These are phyloP conservation scores for Caranx melampygus DNA, from an alignment of 2,113 vertebrate species.

Conservation along the genomic window DNA sequence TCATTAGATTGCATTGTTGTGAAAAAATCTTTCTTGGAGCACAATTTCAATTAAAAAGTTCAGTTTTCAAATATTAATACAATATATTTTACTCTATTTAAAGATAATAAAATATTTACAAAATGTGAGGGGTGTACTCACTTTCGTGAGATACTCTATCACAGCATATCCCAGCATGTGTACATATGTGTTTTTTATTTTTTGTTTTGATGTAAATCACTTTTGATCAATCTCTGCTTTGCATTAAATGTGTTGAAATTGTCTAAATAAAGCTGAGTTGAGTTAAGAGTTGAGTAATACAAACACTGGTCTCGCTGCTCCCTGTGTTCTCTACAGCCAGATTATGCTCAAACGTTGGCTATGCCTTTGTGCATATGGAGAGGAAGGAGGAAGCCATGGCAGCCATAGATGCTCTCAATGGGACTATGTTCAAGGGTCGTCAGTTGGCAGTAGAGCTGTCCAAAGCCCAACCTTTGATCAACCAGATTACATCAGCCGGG, in stretches of 20 bases:
- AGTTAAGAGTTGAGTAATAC: no score
- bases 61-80: not conserved
- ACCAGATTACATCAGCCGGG: conserved; percentile 77
- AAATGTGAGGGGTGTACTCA: no score
- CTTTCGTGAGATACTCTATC: no score
- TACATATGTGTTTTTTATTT: no score
- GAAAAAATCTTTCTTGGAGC: not conserved
- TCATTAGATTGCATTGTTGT: not conserved
- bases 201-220: no score
- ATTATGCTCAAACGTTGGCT: conserved; percentile 87
- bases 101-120: no score
- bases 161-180: no score
- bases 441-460: conserved; percentile 95
- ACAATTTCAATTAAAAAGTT: not conserved
- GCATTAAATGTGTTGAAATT: no score
- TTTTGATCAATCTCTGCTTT: no score
- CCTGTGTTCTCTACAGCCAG: conserved; percentile 71
- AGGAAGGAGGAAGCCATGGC: conserved; percentile 92
- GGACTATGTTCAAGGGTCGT: conserved; percentile 93
- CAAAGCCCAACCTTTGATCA: conserved; percentile 90
- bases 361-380: conserved; percentile 98
- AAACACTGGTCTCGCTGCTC: not conserved
- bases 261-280: no score
- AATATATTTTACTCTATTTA: no score
- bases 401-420: conserved; percentile 94